Evolutionary conservation across 2,113 vertebrate genomes (phyloP).

Genomic region (Nesoenas mayeri): DNA sequence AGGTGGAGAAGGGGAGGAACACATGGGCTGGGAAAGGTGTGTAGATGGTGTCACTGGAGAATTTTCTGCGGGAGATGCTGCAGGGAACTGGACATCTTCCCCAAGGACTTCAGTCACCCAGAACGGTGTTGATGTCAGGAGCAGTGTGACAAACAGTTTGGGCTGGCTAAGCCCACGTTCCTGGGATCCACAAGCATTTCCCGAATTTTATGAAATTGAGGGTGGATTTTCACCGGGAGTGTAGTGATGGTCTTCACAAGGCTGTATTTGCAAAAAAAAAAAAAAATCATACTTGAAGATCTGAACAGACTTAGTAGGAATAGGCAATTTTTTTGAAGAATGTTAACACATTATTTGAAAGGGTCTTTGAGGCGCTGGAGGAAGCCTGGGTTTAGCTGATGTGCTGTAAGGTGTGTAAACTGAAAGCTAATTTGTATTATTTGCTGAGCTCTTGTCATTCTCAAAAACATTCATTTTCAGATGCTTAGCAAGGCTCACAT

Average conservation of each 20-base stretch:
- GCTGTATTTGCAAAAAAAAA: neutral
- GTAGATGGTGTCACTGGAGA: neutral
- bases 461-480: neutral
- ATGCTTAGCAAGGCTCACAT: neutral
- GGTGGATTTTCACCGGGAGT: neutral
- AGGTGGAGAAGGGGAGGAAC: neutral
- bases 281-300: neutral
- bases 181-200: neutral
- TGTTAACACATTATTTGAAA: neutral
- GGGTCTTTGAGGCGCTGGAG: neutral
- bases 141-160: neutral
- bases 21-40: rapidly evolving
- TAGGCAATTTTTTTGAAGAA: neutral
- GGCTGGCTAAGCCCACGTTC: neutral
- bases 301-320: neutral
- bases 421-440: neutral
- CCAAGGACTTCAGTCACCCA: neutral
- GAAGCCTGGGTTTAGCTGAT: neutral
- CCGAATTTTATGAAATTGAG: neutral
- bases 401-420: neutral
- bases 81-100: rapidly evolving
- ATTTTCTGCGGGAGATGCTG: neutral
- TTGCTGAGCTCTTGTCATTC: neutral
- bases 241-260: neutral
- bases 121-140: neutral